Percentiles rank a stretch among this genome's conserved stretches.
Evolutionary conservation across 92 coral and sea anemone genomes (phyloP).

Genomic region (Heteractis magnifica): DNA sequence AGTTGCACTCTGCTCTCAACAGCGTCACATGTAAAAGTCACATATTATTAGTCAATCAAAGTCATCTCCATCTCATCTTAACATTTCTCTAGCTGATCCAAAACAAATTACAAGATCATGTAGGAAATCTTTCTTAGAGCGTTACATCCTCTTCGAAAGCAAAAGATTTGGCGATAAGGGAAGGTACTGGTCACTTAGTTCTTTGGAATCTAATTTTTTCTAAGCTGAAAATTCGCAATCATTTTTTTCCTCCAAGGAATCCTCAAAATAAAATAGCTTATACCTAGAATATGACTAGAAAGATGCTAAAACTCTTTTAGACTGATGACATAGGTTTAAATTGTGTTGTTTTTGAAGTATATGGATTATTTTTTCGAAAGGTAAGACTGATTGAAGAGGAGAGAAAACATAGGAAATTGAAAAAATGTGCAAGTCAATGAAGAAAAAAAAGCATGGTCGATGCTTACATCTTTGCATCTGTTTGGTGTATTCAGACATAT

Average conservation of each 20-base stretch:
- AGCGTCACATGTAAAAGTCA: not conserved
- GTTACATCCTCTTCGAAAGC: not conserved
- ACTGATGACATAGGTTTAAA: not conserved
- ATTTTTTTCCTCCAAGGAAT: not conserved
- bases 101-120: not conserved
- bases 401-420: conserved; percentile 11
- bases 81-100: not conserved
- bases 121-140: not conserved
- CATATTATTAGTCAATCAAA: not conserved
- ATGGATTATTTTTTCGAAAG: not conserved
- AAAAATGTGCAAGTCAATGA: conserved; percentile 12
- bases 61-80: not conserved
- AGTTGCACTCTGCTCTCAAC: not conserved
- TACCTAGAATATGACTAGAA: not conserved
- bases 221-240: not conserved
- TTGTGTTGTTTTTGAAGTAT: not conserved
- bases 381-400: conserved; percentile 2
- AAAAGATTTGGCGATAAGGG: not conserved
- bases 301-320: not conserved
- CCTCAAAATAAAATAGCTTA: not conserved
- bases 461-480: conserved; percentile 99
- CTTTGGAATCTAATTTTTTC: not conserved
- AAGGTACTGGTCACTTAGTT: not conserved
- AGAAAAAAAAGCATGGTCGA: conserved; percentile 5
- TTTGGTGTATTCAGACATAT: conserved; percentile 95